Evolutionary conservation across 2,113 vertebrate species (phyloP).

Genomic region (Dromas ardeola): DNA sequence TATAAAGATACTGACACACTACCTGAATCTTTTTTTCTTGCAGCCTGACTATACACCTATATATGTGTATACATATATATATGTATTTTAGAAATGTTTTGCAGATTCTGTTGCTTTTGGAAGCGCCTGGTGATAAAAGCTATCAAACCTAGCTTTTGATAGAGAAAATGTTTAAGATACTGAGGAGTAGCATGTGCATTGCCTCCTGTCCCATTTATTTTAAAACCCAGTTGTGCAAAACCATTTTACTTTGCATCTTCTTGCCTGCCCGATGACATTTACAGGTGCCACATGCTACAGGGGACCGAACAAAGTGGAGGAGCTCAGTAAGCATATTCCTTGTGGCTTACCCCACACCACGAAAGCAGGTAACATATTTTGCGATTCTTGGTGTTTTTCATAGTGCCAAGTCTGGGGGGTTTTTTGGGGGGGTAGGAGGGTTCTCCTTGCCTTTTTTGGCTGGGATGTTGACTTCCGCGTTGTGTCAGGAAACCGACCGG

Average conservation of each 20-base stretch:
- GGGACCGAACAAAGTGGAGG: rapidly evolving
- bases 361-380: neutral
- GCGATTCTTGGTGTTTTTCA: neutral
- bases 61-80: neutral
- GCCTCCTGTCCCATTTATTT: neutral
- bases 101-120: neutral
- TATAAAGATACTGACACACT: rapidly evolving
- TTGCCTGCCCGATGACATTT: neutral
- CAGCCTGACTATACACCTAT: too few species aligned
- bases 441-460: neutral
- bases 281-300: rapidly evolving
- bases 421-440: rapidly evolving
- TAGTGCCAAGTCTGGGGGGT: neutral
- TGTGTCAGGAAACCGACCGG: neutral
- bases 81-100: neutral
- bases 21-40: neutral
- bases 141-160: neutral
- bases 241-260: neutral
- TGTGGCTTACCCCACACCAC: rapidly evolving
- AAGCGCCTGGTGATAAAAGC: neutral
- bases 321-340: rapidly evolving
- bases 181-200: too few species aligned
- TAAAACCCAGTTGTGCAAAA: neutral
- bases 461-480: neutral
- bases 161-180: too few species aligned